phyloP scores from a whole-genome alignment of 1,140 invertebrate genomes.

The Brachystomella parvula region DNA sequence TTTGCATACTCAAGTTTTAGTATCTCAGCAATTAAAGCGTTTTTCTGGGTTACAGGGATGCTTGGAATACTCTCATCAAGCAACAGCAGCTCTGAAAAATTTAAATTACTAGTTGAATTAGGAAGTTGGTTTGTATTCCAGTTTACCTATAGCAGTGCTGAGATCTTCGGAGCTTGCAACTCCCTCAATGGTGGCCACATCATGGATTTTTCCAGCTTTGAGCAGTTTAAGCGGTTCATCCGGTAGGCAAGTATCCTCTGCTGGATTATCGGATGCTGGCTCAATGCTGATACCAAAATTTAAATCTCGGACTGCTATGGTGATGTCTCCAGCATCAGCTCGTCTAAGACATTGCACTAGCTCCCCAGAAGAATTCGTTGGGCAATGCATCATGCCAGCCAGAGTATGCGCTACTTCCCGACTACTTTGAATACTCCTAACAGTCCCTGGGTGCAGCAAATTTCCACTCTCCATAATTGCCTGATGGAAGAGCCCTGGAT shows the following conservation, averaged over 20 bases:
- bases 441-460: background rate
- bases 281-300: slow-evolving; percentile 15
- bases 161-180: slow-evolving; percentile 15
- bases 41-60: background rate
- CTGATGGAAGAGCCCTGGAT: slow-evolving; percentile 41
- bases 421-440: background rate
- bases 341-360: slow-evolving; percentile 16
- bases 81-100: background rate
- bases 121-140: background rate
- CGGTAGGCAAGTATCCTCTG: slow-evolving; percentile 16
- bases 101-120: background rate
- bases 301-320: slow-evolving; percentile 5
- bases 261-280: background rate
- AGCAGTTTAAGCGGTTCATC: slow-evolving; percentile 22
- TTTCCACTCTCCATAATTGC: slow-evolving; percentile 41
- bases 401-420: background rate
- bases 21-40: background rate
- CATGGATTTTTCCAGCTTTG: slow-evolving; percentile 6
- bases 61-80: background rate
- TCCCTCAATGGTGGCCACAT: slow-evolving; percentile 21
- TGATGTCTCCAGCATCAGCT: slow-evolving; percentile 16
- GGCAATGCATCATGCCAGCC: slow-evolving; percentile 13
- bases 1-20: background rate
- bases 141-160: background rate
- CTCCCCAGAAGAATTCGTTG: background rate